Evolutionary conservation across 2,113 vertebrate genomes (phyloP).

Genomic region (Neolamprologus ventralis): DNA sequence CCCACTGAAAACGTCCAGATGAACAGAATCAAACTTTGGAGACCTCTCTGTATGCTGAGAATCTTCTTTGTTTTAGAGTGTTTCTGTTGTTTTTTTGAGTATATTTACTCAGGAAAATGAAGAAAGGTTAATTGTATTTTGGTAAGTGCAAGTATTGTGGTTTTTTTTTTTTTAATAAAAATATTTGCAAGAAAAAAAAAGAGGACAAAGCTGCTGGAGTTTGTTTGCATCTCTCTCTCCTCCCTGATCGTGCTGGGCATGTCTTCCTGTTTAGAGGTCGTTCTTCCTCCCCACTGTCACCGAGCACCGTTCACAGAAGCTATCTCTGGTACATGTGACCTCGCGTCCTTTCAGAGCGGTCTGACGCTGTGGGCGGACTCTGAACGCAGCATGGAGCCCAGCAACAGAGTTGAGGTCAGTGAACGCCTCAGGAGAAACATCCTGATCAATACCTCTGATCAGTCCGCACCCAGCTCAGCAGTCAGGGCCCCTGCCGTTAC

Average conservation of each 20-base stretch:
- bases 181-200: background rate
- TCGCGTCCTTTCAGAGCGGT: background rate
- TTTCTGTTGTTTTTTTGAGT: background rate
- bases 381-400: background rate
- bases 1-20: background rate
- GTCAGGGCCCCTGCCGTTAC: background rate
- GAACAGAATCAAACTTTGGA: background rate
- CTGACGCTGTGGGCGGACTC: background rate
- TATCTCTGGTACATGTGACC: background rate
- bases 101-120: background rate
- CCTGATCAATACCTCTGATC: background rate
- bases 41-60: background rate
- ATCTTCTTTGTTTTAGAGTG: background rate
- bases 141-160: background rate
- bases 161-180: background rate
- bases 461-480: background rate
- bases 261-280: background rate
- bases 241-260: background rate
- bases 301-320: background rate
- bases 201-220: background rate
- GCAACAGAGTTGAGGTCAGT: background rate
- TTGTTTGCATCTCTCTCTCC: background rate
- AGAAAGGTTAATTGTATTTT: background rate
- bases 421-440: background rate
- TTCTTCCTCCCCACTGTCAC: background rate